A percentile compares a stretch with the other conserved stretches of the same genome.
Conservation (phyloP, 2,113 vertebrate genomes). For the Callipepla californica region DNA sequence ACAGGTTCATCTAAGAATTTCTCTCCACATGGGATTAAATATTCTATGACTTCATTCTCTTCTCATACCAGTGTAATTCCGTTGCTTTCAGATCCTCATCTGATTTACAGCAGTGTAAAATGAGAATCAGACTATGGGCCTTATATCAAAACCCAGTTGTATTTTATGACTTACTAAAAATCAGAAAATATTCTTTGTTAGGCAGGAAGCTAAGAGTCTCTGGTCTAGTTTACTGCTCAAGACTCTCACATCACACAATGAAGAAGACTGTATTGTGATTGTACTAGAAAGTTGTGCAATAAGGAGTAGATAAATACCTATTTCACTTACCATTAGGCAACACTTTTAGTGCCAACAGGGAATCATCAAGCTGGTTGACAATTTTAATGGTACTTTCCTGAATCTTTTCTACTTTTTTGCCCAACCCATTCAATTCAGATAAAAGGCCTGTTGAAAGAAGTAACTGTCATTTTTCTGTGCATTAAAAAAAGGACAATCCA, state of each 20-base stretch:
- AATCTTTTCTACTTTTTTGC: slow-evolving; percentile 72
- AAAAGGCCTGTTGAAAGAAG: slow-evolving; percentile 76
- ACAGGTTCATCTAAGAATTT: neutral
- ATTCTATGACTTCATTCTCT: neutral
- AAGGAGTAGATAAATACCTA: neutral
- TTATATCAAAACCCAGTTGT: neutral
- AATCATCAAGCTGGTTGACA: slow-evolving; percentile 76
- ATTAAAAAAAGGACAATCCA: neutral
- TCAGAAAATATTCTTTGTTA: neutral
- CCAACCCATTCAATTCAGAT: slow-evolving; percentile 73
- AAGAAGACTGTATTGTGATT: neutral
- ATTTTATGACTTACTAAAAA: neutral
- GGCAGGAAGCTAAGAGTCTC: neutral
- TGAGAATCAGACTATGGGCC: neutral
- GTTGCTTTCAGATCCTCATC: neutral
- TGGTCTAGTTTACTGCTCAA: neutral
- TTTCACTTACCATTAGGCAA: slow-evolving; percentile 82
- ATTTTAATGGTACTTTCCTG: slow-evolving; percentile 71
- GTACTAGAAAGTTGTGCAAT: neutral
- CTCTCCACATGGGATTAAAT: neutral
- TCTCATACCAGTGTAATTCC: neutral
- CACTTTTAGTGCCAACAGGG: slow-evolving; percentile 76
- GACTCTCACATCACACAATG: neutral
- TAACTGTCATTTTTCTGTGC: neutral
- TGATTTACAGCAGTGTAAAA: neutral